Conservation (phyloP, 2,113 vertebrate species). For the Paradoxurus hermaphroditus region DNA sequence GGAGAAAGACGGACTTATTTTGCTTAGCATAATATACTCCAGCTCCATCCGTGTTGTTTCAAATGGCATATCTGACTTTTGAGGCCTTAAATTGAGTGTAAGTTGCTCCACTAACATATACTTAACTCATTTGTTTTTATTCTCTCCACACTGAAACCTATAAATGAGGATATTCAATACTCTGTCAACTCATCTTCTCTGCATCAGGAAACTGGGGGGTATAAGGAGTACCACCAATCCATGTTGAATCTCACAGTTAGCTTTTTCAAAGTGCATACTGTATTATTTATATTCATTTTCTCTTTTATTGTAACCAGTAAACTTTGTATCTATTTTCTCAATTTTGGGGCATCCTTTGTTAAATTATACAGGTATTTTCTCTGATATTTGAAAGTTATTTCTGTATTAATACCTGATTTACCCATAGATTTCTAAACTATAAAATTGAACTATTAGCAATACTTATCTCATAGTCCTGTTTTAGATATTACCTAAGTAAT, state of each 20-base stretch:
- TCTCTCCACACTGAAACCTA: neutral
- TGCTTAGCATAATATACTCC: neutral
- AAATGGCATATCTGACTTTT: neutral
- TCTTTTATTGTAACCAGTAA: neutral
- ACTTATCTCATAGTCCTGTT: neutral
- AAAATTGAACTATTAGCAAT: neutral
- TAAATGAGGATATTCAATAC: neutral
- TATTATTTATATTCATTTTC: neutral
- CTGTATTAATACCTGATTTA: neutral
- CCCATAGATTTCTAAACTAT: neutral
- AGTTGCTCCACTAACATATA: neutral
- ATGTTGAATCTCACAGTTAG: neutral
- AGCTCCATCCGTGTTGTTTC: neutral
- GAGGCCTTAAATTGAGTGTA: neutral
- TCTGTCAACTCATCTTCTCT: neutral
- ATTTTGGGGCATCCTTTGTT: neutral
- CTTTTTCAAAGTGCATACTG: neutral
- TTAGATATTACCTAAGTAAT: neutral
- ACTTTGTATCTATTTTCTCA: neutral
- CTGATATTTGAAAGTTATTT: neutral
- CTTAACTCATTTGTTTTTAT: neutral
- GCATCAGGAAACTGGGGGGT: fast-evolving
- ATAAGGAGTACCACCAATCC: neutral
- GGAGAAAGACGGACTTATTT: neutral
- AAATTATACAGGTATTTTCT: neutral